Evolutionary conservation across 2,797 vertebrate genomes (phyloP), one percentile per base, ranked within the genome.

Genomic region (Aulostomus chinensis): DNA sequence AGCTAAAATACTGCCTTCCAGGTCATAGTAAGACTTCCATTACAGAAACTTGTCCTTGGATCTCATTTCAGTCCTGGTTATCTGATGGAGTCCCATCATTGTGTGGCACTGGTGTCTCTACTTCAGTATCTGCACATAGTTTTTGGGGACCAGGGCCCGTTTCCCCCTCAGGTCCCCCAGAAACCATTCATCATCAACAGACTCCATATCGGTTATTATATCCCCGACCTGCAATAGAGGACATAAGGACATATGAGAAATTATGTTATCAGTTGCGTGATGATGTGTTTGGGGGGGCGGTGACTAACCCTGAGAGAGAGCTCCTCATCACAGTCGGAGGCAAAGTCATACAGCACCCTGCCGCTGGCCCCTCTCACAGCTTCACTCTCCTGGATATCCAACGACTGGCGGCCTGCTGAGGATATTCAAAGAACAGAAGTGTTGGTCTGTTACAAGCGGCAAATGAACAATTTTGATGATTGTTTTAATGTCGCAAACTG

Each of bases 141-240:
- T 96, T 83, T 89, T 95, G 33, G 96, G 96, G 64, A 96, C 95
- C 50, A 97, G 81, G 28, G 93, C 96, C 34, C 85, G 85, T 60
- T 77, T 92, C 4, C 94, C 95, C 59, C 81, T 80, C 31, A 94
- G 68, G 13, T 94, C 92, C 50, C 94, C 95, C 20, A 90, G 84
- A 90, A 95, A 91, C 96, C 96, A 98, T 60, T 96, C 95, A 0
- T 93, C 73, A 13, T 95, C 93, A 4, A 95, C 36, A 2, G 89
- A 61, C 86, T 94, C 92, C 75, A 97, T 67, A 51, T 88, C 88
- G 45, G 88, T 90, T 66, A 98, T 70, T 10, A 88, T 51, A 38
- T 96, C 95, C 15, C 95, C 95, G 32, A 76, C 88, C 96, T 98
- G 90, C 22, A 21, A 18, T 41, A 5, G 15, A 11, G n/a, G 6